Evolutionary conservation across 2,113 vertebrate genomes (phyloP), one percentile per base, ranked within the genome.

Genomic region (Nymphicus hollandicus): DNA sequence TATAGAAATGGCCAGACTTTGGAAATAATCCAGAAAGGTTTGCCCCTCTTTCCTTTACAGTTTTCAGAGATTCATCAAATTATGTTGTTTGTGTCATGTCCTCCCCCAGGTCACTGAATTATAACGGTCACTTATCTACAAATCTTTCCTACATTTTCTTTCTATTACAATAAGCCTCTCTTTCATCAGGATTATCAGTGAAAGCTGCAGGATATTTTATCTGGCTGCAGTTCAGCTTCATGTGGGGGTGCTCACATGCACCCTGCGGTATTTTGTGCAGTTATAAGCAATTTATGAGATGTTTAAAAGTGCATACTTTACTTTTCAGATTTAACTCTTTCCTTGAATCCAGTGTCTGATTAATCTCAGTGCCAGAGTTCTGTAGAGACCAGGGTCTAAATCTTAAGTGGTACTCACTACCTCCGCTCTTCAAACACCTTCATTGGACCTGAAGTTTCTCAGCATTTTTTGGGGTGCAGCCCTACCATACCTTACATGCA

Each of bases 141-240:
- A 35, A 95, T 94, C 93, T 89, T 87, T 65, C 74, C 89, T 91
- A 43, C 70, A 61, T 96, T 95, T 93, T 95, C 73, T 61, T 92
- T 91, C 73, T 46, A 64, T 89, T 85, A 91, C 85, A 93, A 37
- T 89, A 89, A 94, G 66, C 66, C 52, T 60, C 63, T 89, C 96
- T 95, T 94, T 96, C 91, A 95, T 91, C 86, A 91, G 83, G 49
- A 83, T 89, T 91, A 97, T 89, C 71, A 89, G 89, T 24, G 65
- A 85, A 95, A 90, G 89, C 89, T 82, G 70, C 89, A 94, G 89
- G 81, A 93, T 95, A 89, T 97, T 96, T 95, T 96, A 72, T 91
- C 78, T 95, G 94, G 93, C 93, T 94, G 84, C 70, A 88, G 37
- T 92, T 95, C 94, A 93, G 85, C 70, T 95, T 52, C 63, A 70